These are phyloP conservation scores for Dolichomitus sp. DNA, from an alignment of 2,888 invertebrate species.

Conservation along the genomic window DNA sequence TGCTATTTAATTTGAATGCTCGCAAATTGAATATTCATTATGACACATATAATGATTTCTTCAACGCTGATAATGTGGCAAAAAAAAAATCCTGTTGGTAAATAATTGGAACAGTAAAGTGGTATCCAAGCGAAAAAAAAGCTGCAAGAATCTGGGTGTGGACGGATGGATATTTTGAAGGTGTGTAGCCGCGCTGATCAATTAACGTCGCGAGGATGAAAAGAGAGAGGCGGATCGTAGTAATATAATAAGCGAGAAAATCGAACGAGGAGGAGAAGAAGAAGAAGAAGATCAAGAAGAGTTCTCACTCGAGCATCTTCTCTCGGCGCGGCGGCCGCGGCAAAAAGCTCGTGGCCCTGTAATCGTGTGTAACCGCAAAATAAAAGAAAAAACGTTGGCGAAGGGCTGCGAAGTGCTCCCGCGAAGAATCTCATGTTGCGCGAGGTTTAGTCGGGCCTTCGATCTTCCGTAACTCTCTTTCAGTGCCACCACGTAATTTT, in stretches of 20 bases:
- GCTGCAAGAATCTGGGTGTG: constrained; percentile 28
- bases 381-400: constrained; percentile 42
- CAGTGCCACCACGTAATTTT: constrained; percentile 48
- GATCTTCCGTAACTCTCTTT: constrained; percentile 21
- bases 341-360: constrained; percentile 57
- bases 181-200: constrained; percentile 64
- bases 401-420: constrained; percentile 53
- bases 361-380: constrained; percentile 66
- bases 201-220: constrained; percentile 62
- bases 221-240: constrained; percentile 60
- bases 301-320: constrained; percentile 57
- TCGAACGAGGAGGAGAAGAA: neutral
- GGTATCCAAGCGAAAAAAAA: constrained; percentile 26
- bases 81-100: neutral
- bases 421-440: constrained; percentile 55
- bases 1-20: neutral
- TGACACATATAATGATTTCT: neutral
- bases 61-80: neutral
- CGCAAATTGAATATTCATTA: neutral
- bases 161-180: constrained; percentile 45
- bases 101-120: constrained; percentile 5
- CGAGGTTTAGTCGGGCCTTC: constrained; percentile 36
- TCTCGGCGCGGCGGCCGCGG: constrained; percentile 31
- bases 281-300: constrained; percentile 23
- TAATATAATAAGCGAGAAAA: constrained; percentile 62